Conservation (phyloP, 2,888 invertebrate genomes). For the Lissocephala sabroskyi region DNA sequence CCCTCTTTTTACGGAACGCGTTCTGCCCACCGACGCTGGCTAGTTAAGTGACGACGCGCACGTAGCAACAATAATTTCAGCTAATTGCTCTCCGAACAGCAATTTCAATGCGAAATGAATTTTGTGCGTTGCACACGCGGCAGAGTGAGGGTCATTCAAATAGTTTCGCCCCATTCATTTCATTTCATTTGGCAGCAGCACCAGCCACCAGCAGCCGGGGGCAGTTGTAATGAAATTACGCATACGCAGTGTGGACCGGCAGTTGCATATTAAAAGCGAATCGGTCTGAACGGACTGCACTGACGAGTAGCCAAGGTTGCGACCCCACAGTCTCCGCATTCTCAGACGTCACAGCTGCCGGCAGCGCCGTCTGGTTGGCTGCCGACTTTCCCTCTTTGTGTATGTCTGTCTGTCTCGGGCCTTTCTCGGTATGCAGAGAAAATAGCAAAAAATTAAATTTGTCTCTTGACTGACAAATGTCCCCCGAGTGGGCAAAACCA, state of each 20-base stretch:
- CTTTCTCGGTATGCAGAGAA: slow-evolving; percentile 10
- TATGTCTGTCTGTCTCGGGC: too few species aligned
- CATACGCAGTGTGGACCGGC: slow-evolving; percentile 47
- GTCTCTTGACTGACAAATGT: slow-evolving; percentile 71
- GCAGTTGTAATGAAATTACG: slow-evolving; percentile 57
- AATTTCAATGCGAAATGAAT: slow-evolving; percentile 66
- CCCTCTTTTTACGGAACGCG: background rate
- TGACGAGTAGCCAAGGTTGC: slow-evolving; percentile 1
- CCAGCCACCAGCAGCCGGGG: background rate
- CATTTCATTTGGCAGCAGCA: slow-evolving; percentile 11
- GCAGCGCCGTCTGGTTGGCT: slow-evolving; percentile 9
- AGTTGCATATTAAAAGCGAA: slow-evolving; percentile 42
- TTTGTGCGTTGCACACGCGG: slow-evolving; percentile 29
- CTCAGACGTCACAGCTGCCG: too few species aligned
- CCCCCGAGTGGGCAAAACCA: slow-evolving; percentile 67
- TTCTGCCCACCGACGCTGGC: background rate
- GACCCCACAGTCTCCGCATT: too few species aligned
- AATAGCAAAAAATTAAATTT: slow-evolving; percentile 66
- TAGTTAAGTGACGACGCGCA: slow-evolving; percentile 57
- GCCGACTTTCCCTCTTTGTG: too few species aligned
- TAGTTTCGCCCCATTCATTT: slow-evolving; percentile 44
- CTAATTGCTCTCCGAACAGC: slow-evolving; percentile 67
- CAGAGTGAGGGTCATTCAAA: slow-evolving; percentile 7
- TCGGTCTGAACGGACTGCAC: slow-evolving; percentile 7
- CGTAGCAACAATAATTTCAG: slow-evolving; percentile 66